Evolutionary conservation across 2,797 vertebrate genomes (phyloP).

Genomic region (Epinephelus malabaricus): DNA sequence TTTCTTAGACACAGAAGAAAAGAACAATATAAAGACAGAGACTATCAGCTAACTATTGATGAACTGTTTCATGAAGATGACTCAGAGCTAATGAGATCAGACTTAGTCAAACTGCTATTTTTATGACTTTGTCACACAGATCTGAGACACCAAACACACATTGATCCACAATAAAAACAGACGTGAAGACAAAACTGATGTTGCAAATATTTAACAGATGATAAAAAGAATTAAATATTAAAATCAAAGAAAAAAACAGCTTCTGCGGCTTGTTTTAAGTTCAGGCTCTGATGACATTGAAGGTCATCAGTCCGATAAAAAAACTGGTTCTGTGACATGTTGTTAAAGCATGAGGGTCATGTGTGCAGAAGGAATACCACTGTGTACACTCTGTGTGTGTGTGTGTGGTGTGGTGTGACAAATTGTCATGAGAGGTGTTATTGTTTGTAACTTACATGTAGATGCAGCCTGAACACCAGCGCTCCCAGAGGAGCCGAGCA

Average conservation of each 20-base stretch:
- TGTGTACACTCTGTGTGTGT: background rate
- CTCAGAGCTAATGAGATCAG: no score
- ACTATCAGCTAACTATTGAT: no score
- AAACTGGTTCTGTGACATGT: conserved; percentile 1
- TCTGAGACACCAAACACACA: background rate
- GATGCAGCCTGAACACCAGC: background rate
- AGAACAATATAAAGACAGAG: no score
- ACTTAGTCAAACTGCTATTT: background rate
- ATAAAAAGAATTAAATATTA: background rate
- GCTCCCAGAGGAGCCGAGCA: background rate
- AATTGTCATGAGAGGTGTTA: background rate
- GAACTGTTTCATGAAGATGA: no score
- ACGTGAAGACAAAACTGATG: background rate
- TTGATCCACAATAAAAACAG: no score
- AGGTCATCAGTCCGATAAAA: background rate
- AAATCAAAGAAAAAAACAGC: background rate
- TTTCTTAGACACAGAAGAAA: no score
- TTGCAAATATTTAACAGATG: background rate
- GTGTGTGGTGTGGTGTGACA: background rate
- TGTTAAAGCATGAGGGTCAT: background rate
- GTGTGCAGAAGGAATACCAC: background rate
- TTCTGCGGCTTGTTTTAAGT: background rate
- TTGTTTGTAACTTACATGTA: background rate
- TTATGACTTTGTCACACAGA: background rate
- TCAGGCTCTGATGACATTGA: background rate